phyloP scores from a whole-genome alignment of 2,113 vertebrate species.

The Corydoras sp. region DNA sequence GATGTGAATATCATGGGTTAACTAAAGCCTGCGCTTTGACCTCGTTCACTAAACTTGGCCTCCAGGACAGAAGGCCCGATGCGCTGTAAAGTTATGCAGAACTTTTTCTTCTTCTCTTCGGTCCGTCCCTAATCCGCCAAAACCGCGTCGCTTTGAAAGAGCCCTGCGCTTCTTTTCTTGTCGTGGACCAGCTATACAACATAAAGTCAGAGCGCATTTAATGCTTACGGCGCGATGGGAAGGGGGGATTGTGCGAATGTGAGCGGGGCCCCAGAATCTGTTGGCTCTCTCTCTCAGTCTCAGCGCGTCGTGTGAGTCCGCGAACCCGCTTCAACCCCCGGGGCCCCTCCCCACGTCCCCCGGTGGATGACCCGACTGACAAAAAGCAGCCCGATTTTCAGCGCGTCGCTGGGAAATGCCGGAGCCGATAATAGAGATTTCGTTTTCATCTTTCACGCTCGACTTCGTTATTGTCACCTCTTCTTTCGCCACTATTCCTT shows the following conservation, averaged over 20 bases:
- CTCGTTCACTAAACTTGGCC: slow-evolving; percentile 66
- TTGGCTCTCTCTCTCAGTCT: slow-evolving; percentile 68
- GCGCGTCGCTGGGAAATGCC: slow-evolving; percentile 97
- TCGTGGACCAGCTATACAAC: slow-evolving; percentile 85
- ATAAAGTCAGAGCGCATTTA: slow-evolving; percentile 99
- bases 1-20: slow-evolving; percentile 58
- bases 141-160: slow-evolving; percentile 80
- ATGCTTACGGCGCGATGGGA: slow-evolving; percentile 97
- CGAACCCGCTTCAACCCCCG: slow-evolving; percentile 92
- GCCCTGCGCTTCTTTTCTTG: slow-evolving; percentile 80
- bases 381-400: slow-evolving; percentile 93
- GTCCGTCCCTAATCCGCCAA: slow-evolving; percentile 73
- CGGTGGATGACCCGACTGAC: slow-evolving; percentile 97
- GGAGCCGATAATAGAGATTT: slow-evolving; percentile 99
- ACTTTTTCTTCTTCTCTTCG: slow-evolving; percentile 74
- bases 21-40: slow-evolving; percentile 54
- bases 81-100: slow-evolving; percentile 78
- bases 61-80: slow-evolving; percentile 57
- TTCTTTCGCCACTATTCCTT: slow-evolving; percentile 95
- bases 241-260: slow-evolving; percentile 84
- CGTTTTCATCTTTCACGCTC: slow-evolving; percentile 99
- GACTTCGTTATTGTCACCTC: slow-evolving; percentile 99
- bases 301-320: slow-evolving; percentile 95
- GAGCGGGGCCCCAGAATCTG: slow-evolving; percentile 75
- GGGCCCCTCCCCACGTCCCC: slow-evolving; percentile 76